These are phyloP conservation scores for Oophaga sylvatica DNA, from an alignment of 2,797 vertebrate species.

Conservation along the genomic window DNA sequence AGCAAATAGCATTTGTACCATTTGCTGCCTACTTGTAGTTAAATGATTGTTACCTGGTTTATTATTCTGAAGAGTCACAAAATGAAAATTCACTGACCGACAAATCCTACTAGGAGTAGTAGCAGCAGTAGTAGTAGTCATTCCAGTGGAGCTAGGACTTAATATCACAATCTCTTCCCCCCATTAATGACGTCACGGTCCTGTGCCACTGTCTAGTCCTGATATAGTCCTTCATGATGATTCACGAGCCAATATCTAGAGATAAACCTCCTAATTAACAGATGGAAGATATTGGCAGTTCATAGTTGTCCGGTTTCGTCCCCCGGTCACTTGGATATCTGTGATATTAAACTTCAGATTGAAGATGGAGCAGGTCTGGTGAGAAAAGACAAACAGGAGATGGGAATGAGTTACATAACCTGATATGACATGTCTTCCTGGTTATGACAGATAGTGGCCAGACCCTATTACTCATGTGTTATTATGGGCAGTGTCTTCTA, in stretches of 20 bases:
- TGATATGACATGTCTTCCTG: not conserved
- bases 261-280: not conserved
- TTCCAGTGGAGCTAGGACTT: no score
- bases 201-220: not conserved
- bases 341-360: not conserved
- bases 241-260: no score
- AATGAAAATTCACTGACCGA: no score
- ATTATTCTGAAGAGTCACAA: no score
- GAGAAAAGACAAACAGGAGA: not conserved
- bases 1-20: no score
- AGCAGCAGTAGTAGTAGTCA: no score
- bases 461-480: not conserved
- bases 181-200: not conserved
- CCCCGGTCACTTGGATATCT: constrained; percentile 8
- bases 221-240: not conserved
- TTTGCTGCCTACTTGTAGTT: no score
- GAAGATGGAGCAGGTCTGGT: constrained; percentile 23
- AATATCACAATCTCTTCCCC: not conserved
- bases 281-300: constrained; percentile 9
- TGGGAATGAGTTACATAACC: not conserved
- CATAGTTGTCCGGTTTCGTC: not conserved
- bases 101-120: no score
- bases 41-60: no score
- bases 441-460: not conserved
- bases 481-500: not conserved